Base-by-base conservation (phyloP, 1,140 invertebrate genomes). In the Drosophila athabasca region DNA sequence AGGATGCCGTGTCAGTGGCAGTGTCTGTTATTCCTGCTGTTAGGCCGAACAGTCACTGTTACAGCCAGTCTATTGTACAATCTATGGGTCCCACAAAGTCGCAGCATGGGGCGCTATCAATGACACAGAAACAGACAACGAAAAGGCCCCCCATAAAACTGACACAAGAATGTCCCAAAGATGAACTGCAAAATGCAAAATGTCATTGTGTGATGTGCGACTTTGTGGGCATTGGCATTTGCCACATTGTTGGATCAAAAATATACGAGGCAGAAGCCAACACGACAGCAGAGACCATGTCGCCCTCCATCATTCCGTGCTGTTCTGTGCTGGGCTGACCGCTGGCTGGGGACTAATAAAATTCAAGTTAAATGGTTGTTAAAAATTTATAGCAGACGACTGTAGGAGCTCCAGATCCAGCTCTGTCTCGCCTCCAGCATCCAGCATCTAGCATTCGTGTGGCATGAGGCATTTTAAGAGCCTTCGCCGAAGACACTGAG, bases 311-410 rank as follows among this genome's bases (percentile, higher is more conserved):
- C 17, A 19, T 19, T 19, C 17, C 17, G 17, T 19, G 17, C 17
- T 19, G 17, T 19, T 19, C 17, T 19, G 17, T 35, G 11, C 48
- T 8, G 49, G 19, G 43, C 54, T 75, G 58, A 80, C 66, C 64
- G 59, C 68, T 81, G 78, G 54, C 83, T 76, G 62, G 83, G 71
- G 65, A 79, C 83, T 89, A 76, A 89, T 88, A 88, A 90, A 90
- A 90, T 90, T 84, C 75, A 82, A 89, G 81, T 80, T 90, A 90
- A 90, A 83, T 90, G 89, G 90, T 90, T 83, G 84, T 85, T 90
- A 79, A 85, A 89, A 89, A 90, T 85, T 77, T 88, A 89, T 89
- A 67, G 80, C 84, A 62, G 41, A 61, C 51, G 41, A 61, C 51
- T 35, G 0, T 11, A 11, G 9, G 9, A 11, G 31, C 9, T 11